Conservation (phyloP, 30 jellyfish, hydroid and myxozoan genomes). For the Aurelia sp. region DNA sequence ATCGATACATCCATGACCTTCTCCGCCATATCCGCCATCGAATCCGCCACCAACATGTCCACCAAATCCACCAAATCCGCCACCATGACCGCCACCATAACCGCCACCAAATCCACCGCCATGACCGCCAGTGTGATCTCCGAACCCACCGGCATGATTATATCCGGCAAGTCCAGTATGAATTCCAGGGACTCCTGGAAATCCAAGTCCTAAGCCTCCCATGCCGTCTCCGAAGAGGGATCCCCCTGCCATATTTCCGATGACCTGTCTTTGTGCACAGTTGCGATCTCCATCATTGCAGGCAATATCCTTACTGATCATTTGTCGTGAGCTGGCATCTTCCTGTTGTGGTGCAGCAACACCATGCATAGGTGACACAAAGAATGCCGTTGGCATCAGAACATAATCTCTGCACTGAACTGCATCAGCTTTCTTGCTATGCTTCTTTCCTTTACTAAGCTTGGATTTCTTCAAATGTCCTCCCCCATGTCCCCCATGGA, state of each 20-base stretch:
- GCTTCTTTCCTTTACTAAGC: conserved; percentile 45
- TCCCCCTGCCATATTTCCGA: conserved; percentile 99
- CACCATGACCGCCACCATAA: conserved; percentile 31
- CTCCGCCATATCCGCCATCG: conserved; percentile 74
- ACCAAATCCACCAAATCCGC: conserved; percentile 53
- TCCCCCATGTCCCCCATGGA: conserved; percentile 64
- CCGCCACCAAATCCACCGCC: conserved; percentile 57
- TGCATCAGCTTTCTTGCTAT: conserved; percentile 24
- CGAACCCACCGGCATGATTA: conserved; percentile 94
- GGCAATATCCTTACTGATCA: conserved; percentile 91
- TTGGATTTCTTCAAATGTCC: conserved; percentile 55
- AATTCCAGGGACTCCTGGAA: conserved; percentile 98
- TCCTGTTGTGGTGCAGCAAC: conserved; percentile 61
- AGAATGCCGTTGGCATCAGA: conserved; percentile 80
- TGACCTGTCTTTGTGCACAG: conserved; percentile 95
- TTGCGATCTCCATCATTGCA: conserved; percentile 88
- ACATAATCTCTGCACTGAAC: conserved; percentile 89
- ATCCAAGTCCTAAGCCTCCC: conserved; percentile 99
- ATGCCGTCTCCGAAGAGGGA: conserved; percentile 98
- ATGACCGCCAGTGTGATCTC: conserved; percentile 77
- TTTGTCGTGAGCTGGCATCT: conserved; percentile 74
- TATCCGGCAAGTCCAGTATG: conserved; percentile 96
- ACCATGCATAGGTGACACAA: conserved; percentile 67
- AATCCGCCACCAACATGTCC: conserved; percentile 79
- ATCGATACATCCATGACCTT: conserved; percentile 78